A percentile compares a stretch with the other conserved stretches of the same genome.
phyloP scores from a whole-genome alignment of 2,888 invertebrate genomes.

The Glyphotaelius pellucidus region DNA sequence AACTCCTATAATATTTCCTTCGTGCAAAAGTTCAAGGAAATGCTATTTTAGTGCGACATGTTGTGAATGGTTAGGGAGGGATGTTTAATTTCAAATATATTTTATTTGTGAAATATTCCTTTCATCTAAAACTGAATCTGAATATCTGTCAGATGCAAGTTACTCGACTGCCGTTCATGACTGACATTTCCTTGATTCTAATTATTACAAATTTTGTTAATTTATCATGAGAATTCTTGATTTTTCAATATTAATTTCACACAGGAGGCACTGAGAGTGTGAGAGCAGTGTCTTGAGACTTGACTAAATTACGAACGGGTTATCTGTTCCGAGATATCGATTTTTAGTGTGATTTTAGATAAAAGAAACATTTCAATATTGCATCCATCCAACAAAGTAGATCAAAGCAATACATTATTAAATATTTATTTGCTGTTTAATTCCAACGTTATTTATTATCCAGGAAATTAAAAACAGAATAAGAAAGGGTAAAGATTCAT shows the following conservation, averaged over 20 bases:
- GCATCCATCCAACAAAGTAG: background rate
- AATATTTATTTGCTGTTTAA: conserved; percentile 52
- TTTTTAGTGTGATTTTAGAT: background rate
- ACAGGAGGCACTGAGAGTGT: background rate
- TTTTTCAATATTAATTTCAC: background rate
- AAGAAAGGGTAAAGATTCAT: conserved; percentile 42
- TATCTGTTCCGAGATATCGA: background rate
- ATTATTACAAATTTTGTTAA: background rate
- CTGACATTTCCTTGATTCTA: background rate
- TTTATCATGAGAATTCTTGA: background rate
- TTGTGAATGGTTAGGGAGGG: conserved; percentile 21
- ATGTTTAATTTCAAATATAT: conserved; percentile 36
- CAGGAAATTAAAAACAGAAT: conserved; percentile 34
- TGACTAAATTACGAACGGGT: background rate
- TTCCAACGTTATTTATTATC: conserved; percentile 42
- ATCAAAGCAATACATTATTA: conserved; percentile 38
- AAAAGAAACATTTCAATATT: conserved; percentile 15
- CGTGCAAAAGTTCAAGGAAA: conserved; percentile 59
- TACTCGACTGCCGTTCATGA: background rate
- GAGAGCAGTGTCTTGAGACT: background rate
- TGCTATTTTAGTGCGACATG: conserved; percentile 59
- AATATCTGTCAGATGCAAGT: background rate
- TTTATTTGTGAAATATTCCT: conserved; percentile 45
- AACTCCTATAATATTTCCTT: conserved; percentile 62
- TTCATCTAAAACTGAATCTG: background rate